Evolutionary conservation across 35 echinoderm and acorn worm genomes (phyloP), one percentile per base, ranked within the genome.

Genomic region (Apostichopus japonicus): DNA sequence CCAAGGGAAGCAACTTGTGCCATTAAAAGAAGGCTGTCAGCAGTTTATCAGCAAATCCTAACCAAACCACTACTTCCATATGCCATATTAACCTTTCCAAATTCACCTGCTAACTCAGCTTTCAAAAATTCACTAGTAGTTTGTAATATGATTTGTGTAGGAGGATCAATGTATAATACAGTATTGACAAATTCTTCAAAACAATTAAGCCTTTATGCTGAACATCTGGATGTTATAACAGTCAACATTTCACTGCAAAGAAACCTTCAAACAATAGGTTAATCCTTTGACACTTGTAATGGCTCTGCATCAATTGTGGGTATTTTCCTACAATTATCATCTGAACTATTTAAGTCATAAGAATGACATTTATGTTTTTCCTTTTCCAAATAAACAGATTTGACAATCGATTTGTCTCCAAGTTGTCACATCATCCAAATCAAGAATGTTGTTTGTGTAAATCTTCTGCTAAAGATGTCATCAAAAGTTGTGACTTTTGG

Each of bases 321-420:
- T 84, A 57, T 84, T 84, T 84, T 57, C 57, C 54, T 84, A 59
- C 53, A 57, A 84, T 84, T 58, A 84, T 17, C 17, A 58, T 54
- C 81, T 58, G 15, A 55, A 84, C 54, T 17, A 84, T 84, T 84
- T 84, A 84, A 84, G 81, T 84, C 81, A 84, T 57, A 57, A 84
- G 56, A 84, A 10, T 84, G 81, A 84, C 81, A 9, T 84, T 84
- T 58, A 84, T 84, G 56, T 19, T 24, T 53, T 58, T 84, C 56
- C 81, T 84, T 59, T 58, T 24, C 51, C 81, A 84, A 84, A 84
- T 84, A 84, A 84, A 84, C 81, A 84, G 53, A 54, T 9, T 21
- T 23, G 81, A 84, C 53, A 84, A 84, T 55, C 54, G 54, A 84
- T 84, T 59, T 84, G 55, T 58, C 53, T 84, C 56, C 56, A 84